Conservation (phyloP, 2,888 invertebrate species). For the Philhelius pedissequus region DNA sequence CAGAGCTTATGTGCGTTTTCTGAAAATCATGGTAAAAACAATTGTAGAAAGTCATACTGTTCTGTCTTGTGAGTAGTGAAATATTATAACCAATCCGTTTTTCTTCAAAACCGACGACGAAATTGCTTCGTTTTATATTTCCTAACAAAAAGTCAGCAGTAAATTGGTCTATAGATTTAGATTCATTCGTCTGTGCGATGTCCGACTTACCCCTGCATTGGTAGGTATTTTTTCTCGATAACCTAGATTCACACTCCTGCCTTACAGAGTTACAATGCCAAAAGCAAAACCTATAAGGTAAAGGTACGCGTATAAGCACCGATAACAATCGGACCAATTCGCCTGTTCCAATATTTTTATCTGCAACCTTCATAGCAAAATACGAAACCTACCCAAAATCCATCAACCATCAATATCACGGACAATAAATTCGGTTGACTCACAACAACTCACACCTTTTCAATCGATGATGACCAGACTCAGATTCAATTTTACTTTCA, state of each 20-base stretch:
- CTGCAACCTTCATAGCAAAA: slow-evolving; percentile 14
- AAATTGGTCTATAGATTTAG: neutral
- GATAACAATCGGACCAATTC: slow-evolving; percentile 63
- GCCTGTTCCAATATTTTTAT: slow-evolving; percentile 52
- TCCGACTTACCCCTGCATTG: neutral
- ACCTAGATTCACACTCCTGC: slow-evolving; percentile 29
- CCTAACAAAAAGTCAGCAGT: no score
- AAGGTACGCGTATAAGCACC: no score
- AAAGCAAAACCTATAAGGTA: slow-evolving; percentile 8
- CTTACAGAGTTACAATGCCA: neutral
- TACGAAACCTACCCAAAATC: slow-evolving; percentile 57
- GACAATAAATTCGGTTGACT: slow-evolving; percentile 54
- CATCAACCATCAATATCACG: slow-evolving; percentile 51
- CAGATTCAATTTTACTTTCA: neutral
- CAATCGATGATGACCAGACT: neutral
- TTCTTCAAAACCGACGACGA: no score
- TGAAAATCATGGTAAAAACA: no score
- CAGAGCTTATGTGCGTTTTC: no score
- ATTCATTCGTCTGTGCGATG: neutral
- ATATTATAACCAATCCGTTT: no score
- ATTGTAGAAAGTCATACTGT: no score
- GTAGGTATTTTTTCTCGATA: neutral
- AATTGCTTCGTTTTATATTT: no score
- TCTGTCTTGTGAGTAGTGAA: no score
- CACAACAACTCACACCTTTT: slow-evolving; percentile 41